These are phyloP conservation scores for Conus betulinus DNA, from an alignment of 1,140 invertebrate genomes.

Conservation along the genomic window DNA sequence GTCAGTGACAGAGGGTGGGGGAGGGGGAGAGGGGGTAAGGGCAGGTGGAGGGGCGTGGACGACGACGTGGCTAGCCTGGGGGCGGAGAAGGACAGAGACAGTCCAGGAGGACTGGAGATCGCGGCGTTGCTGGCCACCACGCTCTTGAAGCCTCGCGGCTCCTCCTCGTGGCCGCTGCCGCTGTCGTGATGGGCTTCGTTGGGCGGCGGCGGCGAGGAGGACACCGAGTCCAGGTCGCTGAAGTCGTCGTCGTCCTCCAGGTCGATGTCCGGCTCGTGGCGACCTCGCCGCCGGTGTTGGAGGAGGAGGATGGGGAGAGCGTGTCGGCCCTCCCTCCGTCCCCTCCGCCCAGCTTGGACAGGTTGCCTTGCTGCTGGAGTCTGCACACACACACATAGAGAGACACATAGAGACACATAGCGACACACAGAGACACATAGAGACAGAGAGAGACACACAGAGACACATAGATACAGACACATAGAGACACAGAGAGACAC, in stretches of 20 bases:
- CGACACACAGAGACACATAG: neutral
- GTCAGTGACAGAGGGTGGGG: neutral
- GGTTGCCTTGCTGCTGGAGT: constrained; percentile 29
- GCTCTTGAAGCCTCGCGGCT: neutral
- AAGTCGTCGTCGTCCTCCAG: constrained; percentile 23
- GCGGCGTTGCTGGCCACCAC: neutral
- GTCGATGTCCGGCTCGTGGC: constrained; percentile 31
- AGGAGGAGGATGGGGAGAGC: constrained; percentile 36
- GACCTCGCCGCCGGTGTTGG: constrained; percentile 14
- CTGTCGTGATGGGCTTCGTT: constrained; percentile 10
- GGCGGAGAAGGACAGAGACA: neutral
- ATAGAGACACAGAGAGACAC: too few relatives aligned
- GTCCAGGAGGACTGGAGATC: neutral
- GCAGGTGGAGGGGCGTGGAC: neutral
- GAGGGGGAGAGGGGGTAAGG: neutral
- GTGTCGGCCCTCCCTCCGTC: constrained; percentile 30
- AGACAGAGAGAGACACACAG: neutral
- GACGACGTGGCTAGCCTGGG: neutral
- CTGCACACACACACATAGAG: constrained; percentile 5
- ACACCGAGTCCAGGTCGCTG: constrained; percentile 24
- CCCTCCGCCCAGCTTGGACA: constrained; percentile 10
- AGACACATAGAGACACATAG: neutral
- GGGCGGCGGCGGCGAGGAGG: constrained; percentile 17
- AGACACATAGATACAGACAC: too few relatives aligned
- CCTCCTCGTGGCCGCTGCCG: constrained; percentile 12